These are phyloP conservation scores for Tapirus terrestris DNA, from an alignment of 2,113 vertebrate genomes.

Conservation along the genomic window DNA sequence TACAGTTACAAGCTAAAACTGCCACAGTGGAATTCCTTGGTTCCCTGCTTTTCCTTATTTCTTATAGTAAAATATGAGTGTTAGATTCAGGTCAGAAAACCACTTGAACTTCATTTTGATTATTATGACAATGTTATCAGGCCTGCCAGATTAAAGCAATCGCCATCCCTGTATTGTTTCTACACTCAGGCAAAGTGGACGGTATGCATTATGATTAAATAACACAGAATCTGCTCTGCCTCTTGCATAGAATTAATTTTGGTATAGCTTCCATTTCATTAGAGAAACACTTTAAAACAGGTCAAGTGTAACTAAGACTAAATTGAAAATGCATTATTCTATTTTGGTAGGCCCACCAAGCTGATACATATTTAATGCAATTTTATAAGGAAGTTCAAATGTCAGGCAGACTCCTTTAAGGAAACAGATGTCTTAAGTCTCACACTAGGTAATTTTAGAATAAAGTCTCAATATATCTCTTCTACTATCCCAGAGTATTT, in stretches of 20 bases:
- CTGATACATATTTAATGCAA: conserved; percentile 67
- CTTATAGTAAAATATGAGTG: conserved; percentile 55
- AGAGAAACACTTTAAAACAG: conserved; percentile 77
- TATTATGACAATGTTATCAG: conserved; percentile 71
- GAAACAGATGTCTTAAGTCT: conserved; percentile 71
- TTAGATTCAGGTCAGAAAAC: conserved; percentile 67
- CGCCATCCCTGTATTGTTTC: conserved; percentile 40
- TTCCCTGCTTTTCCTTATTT: conserved; percentile 50
- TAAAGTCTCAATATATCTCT: conserved; percentile 68
- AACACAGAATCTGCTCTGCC: conserved; percentile 50
- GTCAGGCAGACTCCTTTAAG: conserved; percentile 61
- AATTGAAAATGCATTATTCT: conserved; percentile 80
- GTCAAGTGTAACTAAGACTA: conserved; percentile 69
- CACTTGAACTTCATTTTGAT: conserved; percentile 68
- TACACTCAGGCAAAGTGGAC: not conserved
- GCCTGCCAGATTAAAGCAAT: conserved; percentile 64
- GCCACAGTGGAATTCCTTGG: not conserved
- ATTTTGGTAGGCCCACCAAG: conserved; percentile 52
- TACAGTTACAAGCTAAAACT: not conserved
- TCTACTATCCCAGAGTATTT: not conserved
- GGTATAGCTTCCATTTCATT: conserved; percentile 65
- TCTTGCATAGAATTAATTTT: conserved; percentile 72
- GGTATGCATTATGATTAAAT: conserved; percentile 62
- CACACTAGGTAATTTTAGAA: conserved; percentile 54
- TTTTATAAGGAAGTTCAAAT: conserved; percentile 78